A percentile compares a stretch with the other conserved stretches of the same genome.
Evolutionary conservation across 2,113 vertebrate genomes (phyloP).

Genomic region (Tauraco erythrolophus): DNA sequence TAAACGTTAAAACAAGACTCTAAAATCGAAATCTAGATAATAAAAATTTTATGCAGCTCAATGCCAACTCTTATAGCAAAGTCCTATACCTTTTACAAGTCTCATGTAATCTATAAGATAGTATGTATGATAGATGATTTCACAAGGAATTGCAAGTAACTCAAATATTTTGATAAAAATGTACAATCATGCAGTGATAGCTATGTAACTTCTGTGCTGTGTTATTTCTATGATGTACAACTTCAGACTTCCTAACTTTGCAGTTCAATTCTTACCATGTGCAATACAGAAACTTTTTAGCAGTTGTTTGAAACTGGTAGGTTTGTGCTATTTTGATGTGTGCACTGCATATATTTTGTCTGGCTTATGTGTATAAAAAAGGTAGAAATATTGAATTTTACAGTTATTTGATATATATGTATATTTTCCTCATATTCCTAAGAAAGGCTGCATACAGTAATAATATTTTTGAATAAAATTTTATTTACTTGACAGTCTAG

Average conservation of each 20-base stretch:
- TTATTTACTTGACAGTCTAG: not conserved
- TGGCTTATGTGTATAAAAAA: not conserved
- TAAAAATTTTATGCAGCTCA: not conserved
- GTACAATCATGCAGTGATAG: not conserved
- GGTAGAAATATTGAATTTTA: not conserved
- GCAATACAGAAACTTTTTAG: not conserved
- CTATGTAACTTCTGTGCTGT: not conserved
- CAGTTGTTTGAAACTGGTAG: not conserved
- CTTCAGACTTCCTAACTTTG: not conserved
- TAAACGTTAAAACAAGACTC: constrained; percentile 26
- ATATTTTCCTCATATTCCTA: not conserved
- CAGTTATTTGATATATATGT: not conserved
- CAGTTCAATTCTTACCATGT: not conserved
- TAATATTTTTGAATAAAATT: not conserved
- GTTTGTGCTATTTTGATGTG: not conserved
- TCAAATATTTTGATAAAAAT: not conserved
- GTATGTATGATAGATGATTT: not conserved
- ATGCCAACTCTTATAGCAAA: not conserved
- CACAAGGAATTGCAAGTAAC: not conserved
- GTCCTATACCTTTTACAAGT: not conserved
- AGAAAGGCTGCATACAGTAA: not conserved
- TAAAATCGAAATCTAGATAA: constrained; percentile 10
- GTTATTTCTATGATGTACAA: not conserved
- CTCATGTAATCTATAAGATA: not conserved
- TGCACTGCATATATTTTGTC: not conserved